Conservation (phyloP, 2,113 vertebrate genomes). For the Mellivora capensis region DNA sequence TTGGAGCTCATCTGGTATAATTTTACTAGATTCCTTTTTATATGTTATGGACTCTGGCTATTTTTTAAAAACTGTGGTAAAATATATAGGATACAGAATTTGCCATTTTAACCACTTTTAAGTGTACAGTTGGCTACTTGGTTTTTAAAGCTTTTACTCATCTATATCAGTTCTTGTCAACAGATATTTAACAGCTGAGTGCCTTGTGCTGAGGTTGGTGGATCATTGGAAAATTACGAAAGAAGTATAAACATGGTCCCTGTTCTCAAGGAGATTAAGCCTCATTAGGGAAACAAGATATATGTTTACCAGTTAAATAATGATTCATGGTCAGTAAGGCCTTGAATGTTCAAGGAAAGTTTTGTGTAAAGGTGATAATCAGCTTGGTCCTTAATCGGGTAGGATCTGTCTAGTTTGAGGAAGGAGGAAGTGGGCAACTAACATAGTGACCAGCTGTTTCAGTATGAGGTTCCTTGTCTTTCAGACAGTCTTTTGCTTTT, state of each 20-base stretch:
- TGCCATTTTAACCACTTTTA: neutral
- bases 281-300: conserved; percentile 26
- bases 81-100: neutral
- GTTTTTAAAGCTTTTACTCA: conserved; percentile 18
- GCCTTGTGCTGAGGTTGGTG: neutral
- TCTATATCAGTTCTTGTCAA: neutral
- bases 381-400: neutral
- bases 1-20: neutral
- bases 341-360: neutral
- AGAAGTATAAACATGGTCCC: neutral
- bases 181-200: neutral
- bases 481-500: neutral
- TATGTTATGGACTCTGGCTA: neutral
- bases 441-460: neutral
- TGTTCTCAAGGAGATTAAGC: conserved; percentile 18
- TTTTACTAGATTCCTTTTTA: conserved; percentile 15
- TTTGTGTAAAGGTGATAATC: neutral
- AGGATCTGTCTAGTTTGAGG: neutral
- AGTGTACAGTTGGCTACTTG: neutral
- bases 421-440: neutral
- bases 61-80: neutral
- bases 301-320: neutral
- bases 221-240: conserved; percentile 26
- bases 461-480: neutral
- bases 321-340: neutral